Evolutionary conservation across 2,797 vertebrate genomes (phyloP), one percentile per base, ranked within the genome.

Genomic region (Echiichthys vipera): DNA sequence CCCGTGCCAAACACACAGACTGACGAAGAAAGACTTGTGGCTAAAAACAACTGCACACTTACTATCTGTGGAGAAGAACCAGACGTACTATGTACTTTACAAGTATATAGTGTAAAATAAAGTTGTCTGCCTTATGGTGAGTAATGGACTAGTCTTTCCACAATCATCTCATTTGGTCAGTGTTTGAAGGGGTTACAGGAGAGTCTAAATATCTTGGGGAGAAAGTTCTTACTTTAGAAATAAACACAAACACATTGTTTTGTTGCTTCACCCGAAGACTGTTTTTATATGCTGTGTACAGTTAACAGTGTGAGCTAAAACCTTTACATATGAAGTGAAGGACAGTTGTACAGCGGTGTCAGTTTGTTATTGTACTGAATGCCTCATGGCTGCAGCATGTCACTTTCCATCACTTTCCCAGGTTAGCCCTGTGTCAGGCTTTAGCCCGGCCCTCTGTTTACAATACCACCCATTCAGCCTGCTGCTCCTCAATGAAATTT

Each of bases 401-500:
- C 83, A 85, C 82, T 90, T 92, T 92, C 90, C 89, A 89, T 92
- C 88, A 88, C 78, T 88, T 91, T 90, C 88, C 88, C 88, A 91
- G 88, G 90, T 92, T 88, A 90, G 88, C 85, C 84, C 89, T 82
- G 83, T 81, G 80, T 85, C 86, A 81, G 91, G 88, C 90, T 85
- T 88, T 78, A 88, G 90, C 78, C 90, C 71, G 85, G 85, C 84
- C 81, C 61, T 66, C 86, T 92, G 88, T 93, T 94, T 93, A 93
- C 91, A 93, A 90, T 92, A 90, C 82, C 88, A 81, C 87, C 91
- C 91, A 91, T 94, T 95, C 90, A 94, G 91, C 81, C 88, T 78
- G 78, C 81, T 88, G 88, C 87, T 91, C 82, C 92, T 95, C 91
- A 93, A 92, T 94, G 93, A 94, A 95, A 91, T 84, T 55, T 89